Evolutionary conservation across 2,113 vertebrate genomes (phyloP).

Genomic region (Antechinus flavipes): DNA sequence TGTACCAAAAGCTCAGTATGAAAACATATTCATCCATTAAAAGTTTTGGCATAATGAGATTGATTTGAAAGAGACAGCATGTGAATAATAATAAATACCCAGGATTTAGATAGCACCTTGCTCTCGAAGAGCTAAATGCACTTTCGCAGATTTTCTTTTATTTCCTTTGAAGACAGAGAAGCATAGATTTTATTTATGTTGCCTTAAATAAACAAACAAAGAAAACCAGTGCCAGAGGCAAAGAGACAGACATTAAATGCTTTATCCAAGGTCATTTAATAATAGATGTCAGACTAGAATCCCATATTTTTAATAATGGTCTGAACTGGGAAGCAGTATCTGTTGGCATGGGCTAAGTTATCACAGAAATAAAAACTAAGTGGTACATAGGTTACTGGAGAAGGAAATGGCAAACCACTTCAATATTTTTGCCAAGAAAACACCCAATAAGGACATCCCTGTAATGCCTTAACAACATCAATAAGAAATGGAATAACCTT

Average conservation of each 20-base stretch:
- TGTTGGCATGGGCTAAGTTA: background rate
- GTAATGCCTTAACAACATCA: too few relatives aligned
- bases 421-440: too few relatives aligned
- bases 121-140: slow-evolving; percentile 36
- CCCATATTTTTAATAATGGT: background rate
- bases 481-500: background rate
- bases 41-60: slow-evolving; percentile 33
- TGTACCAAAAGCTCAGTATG: slow-evolving; percentile 42
- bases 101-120: background rate
- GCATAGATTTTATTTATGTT: slow-evolving; percentile 43
- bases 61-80: slow-evolving; percentile 3
- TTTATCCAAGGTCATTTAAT: slow-evolving; percentile 19
- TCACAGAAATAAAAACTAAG: background rate
- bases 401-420: too few relatives aligned
- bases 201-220: slow-evolving; percentile 43
- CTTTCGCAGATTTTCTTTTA: background rate
- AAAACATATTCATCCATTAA: slow-evolving; percentile 41
- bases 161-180: slow-evolving; percentile 15
- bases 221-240: slow-evolving; percentile 30
- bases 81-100: slow-evolving; percentile 11
- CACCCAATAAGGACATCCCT: too few relatives aligned
- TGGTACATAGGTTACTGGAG: background rate
- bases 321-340: background rate
- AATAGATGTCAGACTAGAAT: slow-evolving; percentile 4
- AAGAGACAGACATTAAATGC: slow-evolving; percentile 20